phyloP scores from a whole-genome alignment of 2,888 invertebrate genomes.

The Hermodice carunculata region DNA sequence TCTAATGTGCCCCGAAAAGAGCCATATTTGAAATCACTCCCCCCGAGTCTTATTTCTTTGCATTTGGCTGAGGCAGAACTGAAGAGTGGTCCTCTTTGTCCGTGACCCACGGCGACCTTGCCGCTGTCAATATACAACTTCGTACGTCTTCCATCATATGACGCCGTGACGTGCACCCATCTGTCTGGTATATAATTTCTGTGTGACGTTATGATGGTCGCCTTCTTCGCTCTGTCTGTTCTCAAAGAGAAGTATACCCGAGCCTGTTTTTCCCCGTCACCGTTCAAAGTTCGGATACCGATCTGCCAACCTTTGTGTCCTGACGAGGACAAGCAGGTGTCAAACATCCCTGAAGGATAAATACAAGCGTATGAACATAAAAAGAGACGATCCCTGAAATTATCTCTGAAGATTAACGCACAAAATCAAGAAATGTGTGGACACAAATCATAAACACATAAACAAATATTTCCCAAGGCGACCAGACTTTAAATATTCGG shows the following conservation, averaged over 20 bases:
- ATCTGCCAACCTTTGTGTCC: slow-evolving; percentile 43
- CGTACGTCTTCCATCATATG: slow-evolving; percentile 49
- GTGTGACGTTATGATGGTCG: slow-evolving; percentile 41
- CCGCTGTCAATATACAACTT: slow-evolving; percentile 54
- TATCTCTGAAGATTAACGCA: too few species aligned
- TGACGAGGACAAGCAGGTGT: slow-evolving; percentile 9
- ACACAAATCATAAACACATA: too few species aligned
- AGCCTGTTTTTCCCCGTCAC: slow-evolving; percentile 36
- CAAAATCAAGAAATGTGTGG: too few species aligned
- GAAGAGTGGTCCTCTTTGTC: slow-evolving; percentile 49
- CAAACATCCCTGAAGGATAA: slow-evolving; percentile 16
- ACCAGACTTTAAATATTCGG: too few species aligned
- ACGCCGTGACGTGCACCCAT: slow-evolving; percentile 55
- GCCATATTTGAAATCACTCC: slow-evolving; percentile 26
- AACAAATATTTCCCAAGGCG: too few species aligned
- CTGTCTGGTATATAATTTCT: slow-evolving; percentile 41
- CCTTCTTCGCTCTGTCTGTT: slow-evolving; percentile 38
- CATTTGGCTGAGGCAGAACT: slow-evolving; percentile 35
- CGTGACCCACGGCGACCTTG: slow-evolving; percentile 40
- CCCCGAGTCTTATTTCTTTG: slow-evolving; percentile 50
- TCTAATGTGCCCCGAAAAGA: slow-evolving; percentile 53
- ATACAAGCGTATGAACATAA: neutral
- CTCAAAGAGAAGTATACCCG: slow-evolving; percentile 48
- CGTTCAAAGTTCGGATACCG: slow-evolving; percentile 41
- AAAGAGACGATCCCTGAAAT: too few species aligned